These are phyloP conservation scores for Agrenia bidenticulata DNA, from an alignment of 2,888 invertebrate genomes.

Conservation along the genomic window DNA sequence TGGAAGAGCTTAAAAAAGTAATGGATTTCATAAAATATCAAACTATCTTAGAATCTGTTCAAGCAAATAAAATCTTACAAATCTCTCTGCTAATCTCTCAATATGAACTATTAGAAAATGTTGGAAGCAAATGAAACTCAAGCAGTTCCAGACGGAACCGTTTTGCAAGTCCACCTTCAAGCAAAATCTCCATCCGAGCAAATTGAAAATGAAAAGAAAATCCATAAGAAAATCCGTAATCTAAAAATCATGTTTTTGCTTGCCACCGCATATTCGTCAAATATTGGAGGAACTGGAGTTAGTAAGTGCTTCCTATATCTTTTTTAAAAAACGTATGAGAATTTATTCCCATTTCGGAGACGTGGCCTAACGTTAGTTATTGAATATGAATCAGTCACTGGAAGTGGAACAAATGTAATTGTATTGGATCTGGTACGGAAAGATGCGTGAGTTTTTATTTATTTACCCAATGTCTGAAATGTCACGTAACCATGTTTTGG, in stretches of 20 bases:
- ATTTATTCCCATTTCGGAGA: no score
- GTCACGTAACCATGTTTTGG: no score
- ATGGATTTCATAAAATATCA: neutral
- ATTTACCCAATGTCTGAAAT: no score
- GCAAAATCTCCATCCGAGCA: neutral
- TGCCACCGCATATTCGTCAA: slow-evolving; percentile 45
- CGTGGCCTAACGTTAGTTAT: no score
- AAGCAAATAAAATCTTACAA: no score
- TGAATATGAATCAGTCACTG: slow-evolving; percentile 27
- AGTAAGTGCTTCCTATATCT: no score
- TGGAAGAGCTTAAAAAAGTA: slow-evolving; percentile 16
- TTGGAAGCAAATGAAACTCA: slow-evolving; percentile 11
- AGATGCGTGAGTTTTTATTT: slow-evolving; percentile 44
- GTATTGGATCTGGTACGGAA: slow-evolving; percentile 46
- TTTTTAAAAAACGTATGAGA: no score
- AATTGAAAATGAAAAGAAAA: neutral
- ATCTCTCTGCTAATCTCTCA: no score
- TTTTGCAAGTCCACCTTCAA: no score
- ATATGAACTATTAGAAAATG: slow-evolving; percentile 28
- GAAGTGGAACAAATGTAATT: slow-evolving; percentile 32
- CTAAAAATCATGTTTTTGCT: slow-evolving; percentile 48
- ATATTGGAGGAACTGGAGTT: slow-evolving; percentile 48
- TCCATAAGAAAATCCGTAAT: slow-evolving; percentile 29
- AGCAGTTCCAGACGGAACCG: neutral
- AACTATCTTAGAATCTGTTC: no score